Base-by-base conservation (phyloP, 2,797 vertebrate genomes). In the Sylvilagus floridanus region DNA sequence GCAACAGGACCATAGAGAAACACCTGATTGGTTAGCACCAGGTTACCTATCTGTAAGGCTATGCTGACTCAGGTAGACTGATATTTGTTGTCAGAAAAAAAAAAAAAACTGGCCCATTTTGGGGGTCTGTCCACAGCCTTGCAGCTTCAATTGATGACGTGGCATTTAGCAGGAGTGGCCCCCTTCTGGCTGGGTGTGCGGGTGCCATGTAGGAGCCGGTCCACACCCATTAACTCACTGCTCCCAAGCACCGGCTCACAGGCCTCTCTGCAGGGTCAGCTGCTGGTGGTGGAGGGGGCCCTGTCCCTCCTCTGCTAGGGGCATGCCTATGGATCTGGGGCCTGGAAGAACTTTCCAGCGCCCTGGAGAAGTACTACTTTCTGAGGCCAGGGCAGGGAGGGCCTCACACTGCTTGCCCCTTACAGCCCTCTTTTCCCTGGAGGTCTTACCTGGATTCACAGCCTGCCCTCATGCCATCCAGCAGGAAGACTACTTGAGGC, bases 311-410 rank as follows among this genome's bases (percentile, higher is more conserved):
- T 47, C 19, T 0, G 30, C 4, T 2, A 63, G 65, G 62, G 54
- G 30, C 7, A 0, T 11, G 10, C 71, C 8, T 6, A 0, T n/a
- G 42, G 17, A 19, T 37, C 30, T 65, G 4, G 6, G 13, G 10
- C 7, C 10, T 2, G 60, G 37, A 35, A 4, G 16, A 19, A 16
- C 11, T 65, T 73, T n/a, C 42, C 26, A 7, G 54, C 22, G n/a
- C 57, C 19, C 54, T 28, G n/a, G 37, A 32, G 54, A n/a, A 19
- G 4, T 7, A 2, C 32, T 21, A 8, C 42, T 22, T n/a, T 24
- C 35, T 2, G 35, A 35, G 75, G 30, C 13, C 22, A 47, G 50
- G 65, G n/a, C 8, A 0, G 8, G 37, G 7, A 24, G 63, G 0
- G 19, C 50, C 71, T 37, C 21, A 68, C 50, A 0, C 9, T 5